Evolutionary conservation across 2,797 vertebrate species (phyloP).

Genomic region (Lerista edwardsae): DNA sequence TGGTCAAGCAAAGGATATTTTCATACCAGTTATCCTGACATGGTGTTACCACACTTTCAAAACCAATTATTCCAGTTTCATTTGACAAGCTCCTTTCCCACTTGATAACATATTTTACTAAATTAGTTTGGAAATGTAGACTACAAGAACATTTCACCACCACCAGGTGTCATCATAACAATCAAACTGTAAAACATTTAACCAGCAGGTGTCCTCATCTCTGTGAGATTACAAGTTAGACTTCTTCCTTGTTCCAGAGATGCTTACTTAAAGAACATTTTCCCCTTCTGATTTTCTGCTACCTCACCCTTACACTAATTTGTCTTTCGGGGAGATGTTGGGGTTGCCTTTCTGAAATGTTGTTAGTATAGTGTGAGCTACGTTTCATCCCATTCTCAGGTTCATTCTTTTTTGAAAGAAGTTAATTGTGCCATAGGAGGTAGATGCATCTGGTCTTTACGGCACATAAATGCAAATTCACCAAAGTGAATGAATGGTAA

Average conservation of each 20-base stretch:
- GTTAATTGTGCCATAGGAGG: no score
- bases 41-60: neutral
- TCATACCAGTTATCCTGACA: neutral
- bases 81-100: neutral
- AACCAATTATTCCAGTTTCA: neutral
- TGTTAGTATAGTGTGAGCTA: neutral
- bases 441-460: neutral
- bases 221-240: neutral
- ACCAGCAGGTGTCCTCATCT: slow-evolving; percentile 50
- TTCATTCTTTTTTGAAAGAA: no score
- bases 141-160: slow-evolving; percentile 15
- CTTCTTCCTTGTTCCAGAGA: neutral
- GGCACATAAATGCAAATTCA: neutral
- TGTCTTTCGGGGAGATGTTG: neutral
- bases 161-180: slow-evolving; percentile 53
- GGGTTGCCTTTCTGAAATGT: neutral
- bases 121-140: neutral
- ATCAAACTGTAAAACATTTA: neutral
- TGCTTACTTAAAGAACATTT: neutral
- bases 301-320: neutral
- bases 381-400: neutral
- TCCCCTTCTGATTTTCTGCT: neutral
- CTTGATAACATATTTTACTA: neutral
- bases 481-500: neutral
- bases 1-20: neutral